Percentiles rank a stretch among this genome's conserved stretches.
Conservation (phyloP, 2,113 vertebrate species). For the Geococcyx californianus region DNA sequence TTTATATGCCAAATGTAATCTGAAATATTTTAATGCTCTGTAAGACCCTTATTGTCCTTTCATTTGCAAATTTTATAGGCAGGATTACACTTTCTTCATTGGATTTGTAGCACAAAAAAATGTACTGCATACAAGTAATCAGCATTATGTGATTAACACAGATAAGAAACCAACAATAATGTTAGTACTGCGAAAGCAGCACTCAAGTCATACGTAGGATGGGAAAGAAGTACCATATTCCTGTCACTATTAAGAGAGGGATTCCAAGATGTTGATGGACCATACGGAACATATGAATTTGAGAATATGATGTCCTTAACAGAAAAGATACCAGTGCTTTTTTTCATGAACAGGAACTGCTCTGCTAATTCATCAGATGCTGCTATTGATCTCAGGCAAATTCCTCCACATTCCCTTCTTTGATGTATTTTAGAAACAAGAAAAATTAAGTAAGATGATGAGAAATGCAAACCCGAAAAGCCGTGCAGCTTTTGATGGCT, state of each 20-base stretch:
- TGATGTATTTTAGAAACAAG: neutral
- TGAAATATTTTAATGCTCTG: neutral
- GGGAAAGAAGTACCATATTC: neutral
- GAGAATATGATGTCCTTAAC: rapidly evolving
- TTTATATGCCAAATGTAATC: neutral
- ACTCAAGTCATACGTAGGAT: neutral
- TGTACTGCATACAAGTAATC: neutral
- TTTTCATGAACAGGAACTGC: neutral
- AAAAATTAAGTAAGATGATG: neutral
- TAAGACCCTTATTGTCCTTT: neutral
- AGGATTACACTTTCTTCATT: neutral
- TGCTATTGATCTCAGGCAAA: neutral
- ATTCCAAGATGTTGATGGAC: neutral
- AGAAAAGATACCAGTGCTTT: neutral
- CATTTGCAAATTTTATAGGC: neutral
- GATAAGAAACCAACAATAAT: neutral
- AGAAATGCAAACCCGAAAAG: neutral
- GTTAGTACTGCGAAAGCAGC: neutral
- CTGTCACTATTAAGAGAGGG: neutral
- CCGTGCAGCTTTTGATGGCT: neutral
- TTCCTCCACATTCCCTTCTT: neutral
- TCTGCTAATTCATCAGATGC: neutral
- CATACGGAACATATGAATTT: too few species aligned
- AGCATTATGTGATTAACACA: neutral
- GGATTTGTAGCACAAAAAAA: neutral